Conservation (phyloP, 1,140 invertebrate genomes). For the Myzus persicae region DNA sequence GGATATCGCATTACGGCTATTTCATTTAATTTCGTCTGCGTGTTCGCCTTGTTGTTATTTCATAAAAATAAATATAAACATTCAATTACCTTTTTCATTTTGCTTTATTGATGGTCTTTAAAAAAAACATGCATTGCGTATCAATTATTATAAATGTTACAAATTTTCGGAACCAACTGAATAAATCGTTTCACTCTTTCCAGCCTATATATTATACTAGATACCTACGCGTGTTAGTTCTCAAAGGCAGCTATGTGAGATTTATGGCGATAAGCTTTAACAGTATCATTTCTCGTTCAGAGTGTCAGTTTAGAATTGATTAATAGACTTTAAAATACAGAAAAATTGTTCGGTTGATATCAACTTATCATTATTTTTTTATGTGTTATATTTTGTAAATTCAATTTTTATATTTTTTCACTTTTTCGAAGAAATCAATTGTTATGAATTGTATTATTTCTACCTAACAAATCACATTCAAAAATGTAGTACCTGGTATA, state of each 20-base stretch:
- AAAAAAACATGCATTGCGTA: not conserved
- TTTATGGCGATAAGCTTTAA: conserved; percentile 22
- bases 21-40: not conserved
- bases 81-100: not conserved
- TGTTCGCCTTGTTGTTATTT: not conserved
- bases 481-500: not conserved
- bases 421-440: not conserved
- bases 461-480: not conserved
- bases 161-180: not conserved
- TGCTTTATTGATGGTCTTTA: not conserved
- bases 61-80: not conserved
- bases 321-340: conserved; percentile 31
- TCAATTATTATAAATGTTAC: not conserved
- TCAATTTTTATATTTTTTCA: not conserved
- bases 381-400: not conserved
- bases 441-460: not conserved
- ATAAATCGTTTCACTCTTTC: not conserved
- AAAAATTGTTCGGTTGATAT: conserved; percentile 2
- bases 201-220: not conserved
- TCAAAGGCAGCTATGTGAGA: not conserved
- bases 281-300: not conserved
- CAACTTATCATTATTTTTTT: not conserved
- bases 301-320: conserved; percentile 1
- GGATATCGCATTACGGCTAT: not conserved
- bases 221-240: not conserved